Conservation (phyloP, 1,140 invertebrate genomes). For the Macrobrachium rosenbergii region DNA sequence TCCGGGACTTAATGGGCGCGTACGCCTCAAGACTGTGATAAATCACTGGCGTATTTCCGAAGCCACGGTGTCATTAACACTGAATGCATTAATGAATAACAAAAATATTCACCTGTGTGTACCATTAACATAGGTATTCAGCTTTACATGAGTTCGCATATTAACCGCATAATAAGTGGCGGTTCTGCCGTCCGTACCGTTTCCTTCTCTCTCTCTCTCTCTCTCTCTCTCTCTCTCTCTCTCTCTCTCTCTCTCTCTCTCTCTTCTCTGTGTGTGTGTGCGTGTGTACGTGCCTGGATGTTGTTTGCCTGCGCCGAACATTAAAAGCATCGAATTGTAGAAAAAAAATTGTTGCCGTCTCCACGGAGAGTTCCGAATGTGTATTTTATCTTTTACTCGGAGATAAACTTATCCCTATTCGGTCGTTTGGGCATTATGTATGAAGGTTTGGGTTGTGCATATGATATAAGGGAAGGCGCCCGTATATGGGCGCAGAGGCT, state of each 20-base stretch:
- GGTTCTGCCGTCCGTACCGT: neutral
- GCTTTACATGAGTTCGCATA: neutral
- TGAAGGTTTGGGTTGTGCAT: neutral
- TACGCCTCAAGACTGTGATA: neutral
- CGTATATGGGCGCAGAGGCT: constrained; percentile 4
- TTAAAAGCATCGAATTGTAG: too few relatives aligned
- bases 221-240: constrained; percentile 2
- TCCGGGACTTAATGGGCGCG: neutral
- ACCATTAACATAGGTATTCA: constrained; percentile 8
- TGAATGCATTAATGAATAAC: constrained; percentile 10
- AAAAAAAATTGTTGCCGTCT: too few relatives aligned
- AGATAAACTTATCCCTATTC: too few relatives aligned
- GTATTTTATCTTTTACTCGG: too few relatives aligned
- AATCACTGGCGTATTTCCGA: constrained; percentile 5
- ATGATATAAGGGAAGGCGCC: neutral
- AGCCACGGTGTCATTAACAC: constrained; percentile 2
- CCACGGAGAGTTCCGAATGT: too few relatives aligned
- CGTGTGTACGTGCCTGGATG: neutral
- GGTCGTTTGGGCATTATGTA: too few relatives aligned
- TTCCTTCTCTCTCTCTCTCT: constrained; percentile 2
- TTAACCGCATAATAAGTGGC: neutral
- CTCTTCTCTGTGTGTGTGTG: neutral
- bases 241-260: neutral
- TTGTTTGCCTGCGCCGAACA: too few relatives aligned
- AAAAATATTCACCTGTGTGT: neutral